Evolutionary conservation across 64 coral and sea anemone species (phyloP).

Genomic region (Platygyra sinensis): DNA sequence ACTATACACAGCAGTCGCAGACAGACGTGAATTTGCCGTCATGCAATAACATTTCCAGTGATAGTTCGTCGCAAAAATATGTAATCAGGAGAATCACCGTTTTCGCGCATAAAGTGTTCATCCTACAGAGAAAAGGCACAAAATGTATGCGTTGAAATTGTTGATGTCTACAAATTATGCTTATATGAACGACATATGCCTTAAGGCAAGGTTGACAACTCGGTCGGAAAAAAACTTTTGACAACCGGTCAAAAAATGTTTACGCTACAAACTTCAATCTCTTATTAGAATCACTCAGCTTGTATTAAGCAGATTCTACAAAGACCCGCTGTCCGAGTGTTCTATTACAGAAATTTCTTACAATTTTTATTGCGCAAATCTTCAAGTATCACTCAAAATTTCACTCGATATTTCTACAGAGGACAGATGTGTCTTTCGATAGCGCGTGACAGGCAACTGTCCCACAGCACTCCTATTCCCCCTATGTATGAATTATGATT

Average conservation of each 20-base stretch:
- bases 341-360: background rate
- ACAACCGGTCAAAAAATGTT: background rate
- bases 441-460: constrained; percentile 10
- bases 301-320: background rate
- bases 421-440: background rate
- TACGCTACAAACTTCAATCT: background rate
- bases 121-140: background rate
- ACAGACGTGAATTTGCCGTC: background rate
- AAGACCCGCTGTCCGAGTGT: background rate
- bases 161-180: background rate
- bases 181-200: background rate
- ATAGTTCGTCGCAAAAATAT: background rate
- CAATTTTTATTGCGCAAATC: background rate
- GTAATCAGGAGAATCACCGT: background rate
- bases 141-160: background rate
- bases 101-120: background rate
- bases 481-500: background rate
- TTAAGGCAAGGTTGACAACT: constrained; percentile 27
- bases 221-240: background rate
- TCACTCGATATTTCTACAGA: background rate
- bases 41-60: background rate
- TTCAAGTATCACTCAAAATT: background rate
- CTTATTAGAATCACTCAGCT: constrained; percentile 1
- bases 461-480: background rate
- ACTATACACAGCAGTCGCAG: background rate